Conservation (phyloP, 1,140 invertebrate genomes). For the Aradophagus sp. region DNA sequence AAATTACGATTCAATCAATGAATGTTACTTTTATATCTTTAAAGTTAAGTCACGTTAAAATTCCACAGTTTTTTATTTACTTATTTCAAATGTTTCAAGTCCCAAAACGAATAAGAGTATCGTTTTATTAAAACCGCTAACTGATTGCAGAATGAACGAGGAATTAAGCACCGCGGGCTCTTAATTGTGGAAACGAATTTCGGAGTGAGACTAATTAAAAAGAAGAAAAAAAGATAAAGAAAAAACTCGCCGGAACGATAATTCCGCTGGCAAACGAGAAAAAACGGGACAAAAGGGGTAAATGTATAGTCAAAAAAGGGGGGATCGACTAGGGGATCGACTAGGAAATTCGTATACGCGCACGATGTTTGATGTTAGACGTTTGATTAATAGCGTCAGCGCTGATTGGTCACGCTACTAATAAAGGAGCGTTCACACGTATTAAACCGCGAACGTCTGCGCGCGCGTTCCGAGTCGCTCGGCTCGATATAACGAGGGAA, state of each 20-base stretch:
- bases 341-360: conserved; percentile 42
- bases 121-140: conserved; percentile 16
- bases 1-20: too few species aligned
- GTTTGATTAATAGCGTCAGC: conserved; percentile 73
- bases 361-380: conserved; percentile 62
- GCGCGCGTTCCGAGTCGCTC: conserved; percentile 53
- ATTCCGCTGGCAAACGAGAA: conserved; percentile 20
- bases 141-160: conserved; percentile 32
- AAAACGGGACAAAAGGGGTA: not conserved
- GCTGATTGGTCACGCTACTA: conserved; percentile 74
- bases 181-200: conserved; percentile 45
- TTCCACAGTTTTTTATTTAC: too few species aligned
- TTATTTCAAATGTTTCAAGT: too few species aligned
- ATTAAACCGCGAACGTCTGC: conserved; percentile 69
- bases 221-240: too few species aligned
- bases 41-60: too few species aligned
- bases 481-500: conserved; percentile 71
- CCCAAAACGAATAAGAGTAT: not conserved
- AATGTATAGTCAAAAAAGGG: not conserved
- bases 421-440: conserved; percentile 73
- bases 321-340: too few species aligned
- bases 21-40: too few species aligned
- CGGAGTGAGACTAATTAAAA: conserved; percentile 41
- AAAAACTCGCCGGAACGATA: conserved; percentile 34
- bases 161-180: conserved; percentile 24